These are phyloP conservation scores for Strigamia maritima DNA, from an alignment of 2,888 invertebrate species.

Conservation along the genomic window DNA sequence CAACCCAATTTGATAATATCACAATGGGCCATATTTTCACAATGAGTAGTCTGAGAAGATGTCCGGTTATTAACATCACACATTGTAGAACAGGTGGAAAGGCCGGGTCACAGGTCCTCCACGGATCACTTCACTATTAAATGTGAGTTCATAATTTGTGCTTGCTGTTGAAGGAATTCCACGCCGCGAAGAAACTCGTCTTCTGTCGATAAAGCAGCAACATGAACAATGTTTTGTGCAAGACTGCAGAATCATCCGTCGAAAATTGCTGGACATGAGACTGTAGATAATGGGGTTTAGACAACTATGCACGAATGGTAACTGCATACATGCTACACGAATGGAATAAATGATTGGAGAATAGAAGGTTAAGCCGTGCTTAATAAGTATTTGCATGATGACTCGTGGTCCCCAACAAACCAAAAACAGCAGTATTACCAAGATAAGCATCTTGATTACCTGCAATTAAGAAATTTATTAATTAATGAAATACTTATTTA, in stretches of 20 bases:
- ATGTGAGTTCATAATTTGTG: slow-evolving; percentile 38
- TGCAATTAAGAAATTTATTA: slow-evolving; percentile 41
- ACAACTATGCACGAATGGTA: slow-evolving; percentile 48
- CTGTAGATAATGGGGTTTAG: slow-evolving; percentile 49
- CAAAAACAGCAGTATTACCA: slow-evolving; percentile 51
- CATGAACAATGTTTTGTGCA: slow-evolving; percentile 39
- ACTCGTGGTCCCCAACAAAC: slow-evolving; percentile 50
- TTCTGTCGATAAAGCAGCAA: slow-evolving; percentile 31
- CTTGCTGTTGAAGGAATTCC: slow-evolving; percentile 3
- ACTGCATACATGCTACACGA: slow-evolving; percentile 43
- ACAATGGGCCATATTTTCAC: slow-evolving; percentile 40
- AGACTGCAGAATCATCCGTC: slow-evolving; percentile 42
- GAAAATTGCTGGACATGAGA: slow-evolving; percentile 49
- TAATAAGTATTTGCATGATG: slow-evolving; percentile 41
- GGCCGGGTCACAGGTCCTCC: neutral
- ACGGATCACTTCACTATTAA: slow-evolving; percentile 38
- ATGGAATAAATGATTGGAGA: slow-evolving; percentile 42
- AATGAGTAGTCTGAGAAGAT: slow-evolving; percentile 41
- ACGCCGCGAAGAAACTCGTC: neutral
- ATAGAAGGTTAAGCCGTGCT: slow-evolving; percentile 41
- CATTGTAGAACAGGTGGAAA: slow-evolving; percentile 13
- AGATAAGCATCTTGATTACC: slow-evolving; percentile 54
- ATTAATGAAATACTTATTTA: neutral
- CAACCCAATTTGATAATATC: neutral
- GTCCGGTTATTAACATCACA: slow-evolving; percentile 39